These are phyloP conservation scores for Eptesicus fuscus DNA, from an alignment of 2,113 vertebrate genomes.

Conservation along the genomic window DNA sequence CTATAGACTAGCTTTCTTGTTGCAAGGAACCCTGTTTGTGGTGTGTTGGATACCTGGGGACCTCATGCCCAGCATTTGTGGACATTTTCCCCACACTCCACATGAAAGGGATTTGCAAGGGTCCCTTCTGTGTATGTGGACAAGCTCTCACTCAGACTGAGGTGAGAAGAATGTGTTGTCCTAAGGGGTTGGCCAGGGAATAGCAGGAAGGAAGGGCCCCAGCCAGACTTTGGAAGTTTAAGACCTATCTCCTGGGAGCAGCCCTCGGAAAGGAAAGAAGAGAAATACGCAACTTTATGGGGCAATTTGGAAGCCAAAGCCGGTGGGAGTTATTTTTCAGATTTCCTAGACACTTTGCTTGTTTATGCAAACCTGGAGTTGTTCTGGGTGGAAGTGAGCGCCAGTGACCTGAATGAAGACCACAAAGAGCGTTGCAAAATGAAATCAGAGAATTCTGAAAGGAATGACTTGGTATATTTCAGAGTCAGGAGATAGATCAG, in stretches of 20 bases:
- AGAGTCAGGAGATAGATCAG: not conserved
- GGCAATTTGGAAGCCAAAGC: not conserved
- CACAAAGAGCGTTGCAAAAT: not conserved
- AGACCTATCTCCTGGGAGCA: not conserved
- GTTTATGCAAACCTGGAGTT: slow-evolving; percentile 23
- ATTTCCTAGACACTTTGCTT: not conserved
- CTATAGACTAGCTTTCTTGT: not conserved
- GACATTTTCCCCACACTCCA: not conserved
- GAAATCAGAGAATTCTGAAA: not conserved
- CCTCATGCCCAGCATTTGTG: not conserved
- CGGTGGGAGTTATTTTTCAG: not conserved
- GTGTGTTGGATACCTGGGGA: not conserved
- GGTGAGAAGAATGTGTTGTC: not conserved
- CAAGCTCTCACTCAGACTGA: not conserved
- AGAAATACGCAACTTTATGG: not conserved
- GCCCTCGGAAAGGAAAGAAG: not conserved
- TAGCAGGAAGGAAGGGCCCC: not conserved
- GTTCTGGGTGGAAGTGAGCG: not conserved
- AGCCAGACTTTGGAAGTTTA: not conserved
- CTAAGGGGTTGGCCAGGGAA: not conserved
- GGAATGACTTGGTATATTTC: not conserved
- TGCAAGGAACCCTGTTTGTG: not conserved
- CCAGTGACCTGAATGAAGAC: not conserved
- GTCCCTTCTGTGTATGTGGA: not conserved
- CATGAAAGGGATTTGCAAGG: not conserved